These are phyloP conservation scores for Melanocharis versteri DNA, from an alignment of 2,113 vertebrate species.

Conservation along the genomic window DNA sequence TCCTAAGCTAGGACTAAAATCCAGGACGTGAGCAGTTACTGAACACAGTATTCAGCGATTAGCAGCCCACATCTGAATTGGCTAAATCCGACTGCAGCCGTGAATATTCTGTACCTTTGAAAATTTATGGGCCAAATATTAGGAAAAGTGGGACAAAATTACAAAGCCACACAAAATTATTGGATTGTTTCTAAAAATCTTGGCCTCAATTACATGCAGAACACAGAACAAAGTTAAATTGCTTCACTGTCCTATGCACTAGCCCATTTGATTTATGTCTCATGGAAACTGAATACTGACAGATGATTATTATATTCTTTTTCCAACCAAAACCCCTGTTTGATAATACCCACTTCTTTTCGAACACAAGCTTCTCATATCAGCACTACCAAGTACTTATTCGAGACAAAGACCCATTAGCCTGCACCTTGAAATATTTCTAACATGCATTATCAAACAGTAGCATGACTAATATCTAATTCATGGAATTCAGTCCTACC, in stretches of 20 bases:
- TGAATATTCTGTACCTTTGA: neutral
- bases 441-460: neutral
- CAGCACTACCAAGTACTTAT: neutral
- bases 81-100: neutral
- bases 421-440: neutral
- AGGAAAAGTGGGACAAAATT: neutral
- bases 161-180: neutral
- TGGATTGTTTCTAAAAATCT: neutral
- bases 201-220: neutral
- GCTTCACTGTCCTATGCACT: neutral
- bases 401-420: neutral
- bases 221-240: neutral
- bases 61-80: neutral
- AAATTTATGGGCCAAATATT: neutral
- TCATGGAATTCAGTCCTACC: neutral
- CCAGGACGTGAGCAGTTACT: neutral
- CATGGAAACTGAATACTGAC: neutral
- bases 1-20: neutral
- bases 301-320: neutral
- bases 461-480: neutral
- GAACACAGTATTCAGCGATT: neutral
- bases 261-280: neutral
- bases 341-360: neutral
- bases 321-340: neutral
- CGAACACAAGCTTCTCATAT: neutral